Conservation (phyloP, 2,888 invertebrate genomes). For the Fissipunctia ypsillon region DNA sequence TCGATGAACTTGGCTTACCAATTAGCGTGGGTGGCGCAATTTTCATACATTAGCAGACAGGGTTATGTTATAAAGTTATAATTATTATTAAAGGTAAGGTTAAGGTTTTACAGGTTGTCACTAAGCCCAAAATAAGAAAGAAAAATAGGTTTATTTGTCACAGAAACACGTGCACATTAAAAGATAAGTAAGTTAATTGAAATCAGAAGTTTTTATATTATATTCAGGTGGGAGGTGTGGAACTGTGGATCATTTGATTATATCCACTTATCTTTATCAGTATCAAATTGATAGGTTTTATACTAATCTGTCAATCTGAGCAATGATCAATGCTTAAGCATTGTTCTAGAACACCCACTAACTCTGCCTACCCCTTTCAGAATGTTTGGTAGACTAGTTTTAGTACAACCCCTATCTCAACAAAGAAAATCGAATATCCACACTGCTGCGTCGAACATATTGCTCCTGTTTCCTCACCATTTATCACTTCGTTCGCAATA, state of each 20-base stretch:
- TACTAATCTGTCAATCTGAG: not conserved
- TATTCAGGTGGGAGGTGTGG: not conserved
- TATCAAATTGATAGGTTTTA: not conserved
- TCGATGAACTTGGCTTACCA: constrained; percentile 10
- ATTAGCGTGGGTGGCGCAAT: constrained; percentile 1
- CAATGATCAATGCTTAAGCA: not conserved
- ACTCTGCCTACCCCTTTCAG: not conserved
- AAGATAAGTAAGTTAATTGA: not conserved
- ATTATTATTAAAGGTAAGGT: not conserved
- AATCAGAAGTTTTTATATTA: not conserved
- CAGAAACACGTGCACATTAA: not conserved
- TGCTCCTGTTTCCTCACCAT: constrained; percentile 47
- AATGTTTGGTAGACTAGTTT: constrained; percentile 3
- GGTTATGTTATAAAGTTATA: not conserved
- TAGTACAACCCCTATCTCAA: constrained; percentile 11
- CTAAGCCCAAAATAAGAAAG: not conserved
- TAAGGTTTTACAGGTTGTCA: not conserved
- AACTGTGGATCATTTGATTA: too few relatives aligned
- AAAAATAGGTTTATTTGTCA: not conserved
- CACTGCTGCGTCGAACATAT: constrained; percentile 31
- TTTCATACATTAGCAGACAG: not conserved
- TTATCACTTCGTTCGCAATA: constrained; percentile 61
- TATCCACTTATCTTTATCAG: not conserved
- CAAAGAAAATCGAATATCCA: constrained; percentile 35
- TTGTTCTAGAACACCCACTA: not conserved